phyloP scores from a whole-genome alignment of 2,888 invertebrate genomes.

The Tuberolachnus salignus region DNA sequence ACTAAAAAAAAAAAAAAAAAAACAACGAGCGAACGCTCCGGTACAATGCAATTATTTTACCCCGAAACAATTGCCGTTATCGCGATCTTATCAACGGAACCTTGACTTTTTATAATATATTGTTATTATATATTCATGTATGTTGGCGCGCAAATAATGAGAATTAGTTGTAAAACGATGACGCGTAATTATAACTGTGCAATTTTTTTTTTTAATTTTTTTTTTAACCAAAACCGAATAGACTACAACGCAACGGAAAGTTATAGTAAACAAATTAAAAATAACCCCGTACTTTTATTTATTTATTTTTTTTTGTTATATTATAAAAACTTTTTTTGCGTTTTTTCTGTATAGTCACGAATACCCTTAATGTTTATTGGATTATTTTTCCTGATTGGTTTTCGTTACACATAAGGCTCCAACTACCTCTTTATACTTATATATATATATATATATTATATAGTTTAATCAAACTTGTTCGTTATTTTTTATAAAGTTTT shows the following conservation, averaged over 20 bases:
- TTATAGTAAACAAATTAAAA: conserved; percentile 26
- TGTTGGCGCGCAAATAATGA: background rate
- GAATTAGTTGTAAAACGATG: background rate
- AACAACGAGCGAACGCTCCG: background rate
- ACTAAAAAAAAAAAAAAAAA: too few relatives aligned
- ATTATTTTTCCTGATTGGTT: conserved; percentile 44
- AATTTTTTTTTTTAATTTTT: too few relatives aligned
- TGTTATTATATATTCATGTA: background rate
- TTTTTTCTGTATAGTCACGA: conserved; percentile 52
- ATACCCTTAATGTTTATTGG: conserved; percentile 41
- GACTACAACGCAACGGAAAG: background rate
- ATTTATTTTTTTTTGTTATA: conserved; percentile 32
- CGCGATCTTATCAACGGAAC: background rate
- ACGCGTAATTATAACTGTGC: background rate
- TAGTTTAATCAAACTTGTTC: conserved; percentile 52
- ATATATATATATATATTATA: background rate
- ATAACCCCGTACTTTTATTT: background rate
- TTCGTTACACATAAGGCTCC: background rate
- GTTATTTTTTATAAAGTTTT: conserved; percentile 6
- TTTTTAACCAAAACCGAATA: background rate
- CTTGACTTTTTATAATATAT: background rate
- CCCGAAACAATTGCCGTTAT: background rate
- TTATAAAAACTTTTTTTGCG: conserved; percentile 37
- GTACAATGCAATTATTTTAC: background rate
- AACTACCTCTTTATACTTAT: background rate